Percentiles rank a stretch among this genome's conserved stretches.
phyloP scores from a whole-genome alignment of 2,797 vertebrate genomes.

The Antrozous pallidus region DNA sequence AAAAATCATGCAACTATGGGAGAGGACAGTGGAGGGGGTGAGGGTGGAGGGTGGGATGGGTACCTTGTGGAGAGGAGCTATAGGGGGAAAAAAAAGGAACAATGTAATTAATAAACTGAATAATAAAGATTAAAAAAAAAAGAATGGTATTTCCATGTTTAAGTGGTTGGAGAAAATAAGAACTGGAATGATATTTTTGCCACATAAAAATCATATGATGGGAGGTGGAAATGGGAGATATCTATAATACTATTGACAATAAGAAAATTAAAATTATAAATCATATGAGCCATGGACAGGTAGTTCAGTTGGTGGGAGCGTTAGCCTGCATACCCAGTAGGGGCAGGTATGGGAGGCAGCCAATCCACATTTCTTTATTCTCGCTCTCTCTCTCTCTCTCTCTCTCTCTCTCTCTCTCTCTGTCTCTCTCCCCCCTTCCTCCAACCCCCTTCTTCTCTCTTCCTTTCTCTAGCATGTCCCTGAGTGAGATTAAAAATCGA shows the following conservation, averaged over 20 bases:
- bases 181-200: not conserved
- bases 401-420: accelerated
- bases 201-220: not conserved
- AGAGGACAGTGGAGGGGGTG: no score
- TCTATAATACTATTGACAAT: no score
- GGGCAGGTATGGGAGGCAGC: not conserved
- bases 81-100: no score
- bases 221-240: no score
- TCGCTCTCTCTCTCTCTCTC: not conserved
- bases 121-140: no score
- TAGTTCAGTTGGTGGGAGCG: not conserved
- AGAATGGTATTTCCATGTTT: not conserved
- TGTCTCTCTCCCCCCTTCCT: not conserved
- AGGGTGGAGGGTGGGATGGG: no score
- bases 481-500: not conserved
- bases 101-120: no score
- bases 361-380: not conserved
- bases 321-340: not conserved
- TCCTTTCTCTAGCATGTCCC: not conserved
- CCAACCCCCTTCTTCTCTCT: no score
- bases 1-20: no score
- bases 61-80: no score
- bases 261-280: no score
- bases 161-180: not conserved
- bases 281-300: not conserved